phyloP scores from a whole-genome alignment of 1,140 invertebrate genomes.

The Patella vulgata region DNA sequence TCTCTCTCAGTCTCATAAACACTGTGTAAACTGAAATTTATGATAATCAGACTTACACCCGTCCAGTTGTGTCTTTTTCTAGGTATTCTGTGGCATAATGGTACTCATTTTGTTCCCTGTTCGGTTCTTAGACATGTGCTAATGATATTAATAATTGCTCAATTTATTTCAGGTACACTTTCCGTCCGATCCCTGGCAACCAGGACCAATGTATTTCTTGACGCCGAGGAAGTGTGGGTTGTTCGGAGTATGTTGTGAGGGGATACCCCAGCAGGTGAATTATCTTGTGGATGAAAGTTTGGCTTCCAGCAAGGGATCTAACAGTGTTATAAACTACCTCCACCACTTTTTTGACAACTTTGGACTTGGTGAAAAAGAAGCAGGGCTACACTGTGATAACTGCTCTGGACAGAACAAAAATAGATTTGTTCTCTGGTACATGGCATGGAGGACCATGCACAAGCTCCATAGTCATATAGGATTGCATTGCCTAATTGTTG shows the following conservation, averaged over 20 bases:
- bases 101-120: no score
- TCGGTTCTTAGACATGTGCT: no score
- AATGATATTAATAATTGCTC: no score
- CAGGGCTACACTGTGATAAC: conserved; percentile 39
- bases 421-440: conserved; percentile 41
- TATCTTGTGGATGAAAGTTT: conserved; percentile 32
- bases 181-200: conserved; percentile 33
- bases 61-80: no score
- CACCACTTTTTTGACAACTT: conserved; percentile 39
- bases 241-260: conserved; percentile 42
- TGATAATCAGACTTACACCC: no score
- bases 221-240: conserved; percentile 41
- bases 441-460: conserved; percentile 34
- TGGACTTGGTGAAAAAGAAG: conserved; percentile 37
- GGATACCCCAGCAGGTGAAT: conserved; percentile 31
- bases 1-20: no score
- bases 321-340: conserved; percentile 36
- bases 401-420: conserved; percentile 50
- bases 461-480: conserved; percentile 24
- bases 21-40: no score
- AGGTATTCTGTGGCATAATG: no score
- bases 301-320: conserved; percentile 34
- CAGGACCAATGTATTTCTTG: conserved; percentile 43
- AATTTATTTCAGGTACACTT: conserved; percentile 45
- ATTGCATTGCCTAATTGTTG: conserved; percentile 36